Conservation (phyloP, 2,797 vertebrate species). For the Artibeus lituratus region DNA sequence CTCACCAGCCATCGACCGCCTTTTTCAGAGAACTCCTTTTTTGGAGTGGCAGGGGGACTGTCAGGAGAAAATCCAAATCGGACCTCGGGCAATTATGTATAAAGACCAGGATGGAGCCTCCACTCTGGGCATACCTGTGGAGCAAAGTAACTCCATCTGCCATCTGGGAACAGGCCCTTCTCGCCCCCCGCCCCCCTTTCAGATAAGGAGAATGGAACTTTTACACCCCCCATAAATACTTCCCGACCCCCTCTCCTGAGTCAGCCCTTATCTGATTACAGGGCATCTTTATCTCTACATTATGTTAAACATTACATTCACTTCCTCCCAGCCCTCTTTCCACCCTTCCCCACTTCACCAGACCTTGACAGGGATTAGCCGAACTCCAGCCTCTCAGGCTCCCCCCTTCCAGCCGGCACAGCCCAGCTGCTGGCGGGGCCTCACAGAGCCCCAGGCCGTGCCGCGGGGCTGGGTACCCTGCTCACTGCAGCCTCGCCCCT, state of each 20-base stretch:
- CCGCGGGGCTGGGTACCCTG: neutral
- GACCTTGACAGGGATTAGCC: constrained; percentile 48
- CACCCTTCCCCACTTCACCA: constrained; percentile 27
- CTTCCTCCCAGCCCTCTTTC: constrained; percentile 11
- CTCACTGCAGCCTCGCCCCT: neutral
- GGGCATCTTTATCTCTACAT: constrained; percentile 6
- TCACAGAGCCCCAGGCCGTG: neutral
- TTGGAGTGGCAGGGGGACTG: neutral
- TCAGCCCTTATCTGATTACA: constrained; percentile 32
- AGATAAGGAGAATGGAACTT: neutral
- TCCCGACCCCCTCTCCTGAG: neutral
- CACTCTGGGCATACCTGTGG: neutral
- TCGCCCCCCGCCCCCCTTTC: neutral
- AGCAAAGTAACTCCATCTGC: neutral
- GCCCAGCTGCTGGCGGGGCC: neutral
- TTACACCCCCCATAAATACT: neutral
- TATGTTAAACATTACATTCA: neutral
- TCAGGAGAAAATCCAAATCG: neutral
- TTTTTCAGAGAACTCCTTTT: neutral
- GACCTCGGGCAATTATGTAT: neutral
- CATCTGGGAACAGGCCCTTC: neutral
- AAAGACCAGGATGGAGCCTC: neutral
- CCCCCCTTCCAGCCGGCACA: neutral
- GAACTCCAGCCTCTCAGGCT: constrained; percentile 1
- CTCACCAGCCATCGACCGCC: neutral